These are phyloP conservation scores for Drosophila repletoides DNA, from an alignment of 1,140 invertebrate genomes.

Conservation along the genomic window DNA sequence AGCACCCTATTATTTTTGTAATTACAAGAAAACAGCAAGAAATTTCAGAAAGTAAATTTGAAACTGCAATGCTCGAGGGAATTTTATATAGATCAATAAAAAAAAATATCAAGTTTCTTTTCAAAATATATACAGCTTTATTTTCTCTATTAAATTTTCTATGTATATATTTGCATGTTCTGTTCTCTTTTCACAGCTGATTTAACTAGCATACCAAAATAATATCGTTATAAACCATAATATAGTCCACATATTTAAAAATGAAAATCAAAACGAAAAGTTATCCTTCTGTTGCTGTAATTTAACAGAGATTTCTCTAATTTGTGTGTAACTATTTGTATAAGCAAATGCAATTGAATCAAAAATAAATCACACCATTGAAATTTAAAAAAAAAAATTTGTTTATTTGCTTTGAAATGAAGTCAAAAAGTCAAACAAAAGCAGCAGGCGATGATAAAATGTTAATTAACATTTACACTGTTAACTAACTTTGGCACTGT, in stretches of 20 bases:
- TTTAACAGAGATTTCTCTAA: constrained; percentile 23
- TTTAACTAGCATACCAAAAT: not conserved
- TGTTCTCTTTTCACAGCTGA: constrained; percentile 3
- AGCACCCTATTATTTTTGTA: constrained; percentile 34
- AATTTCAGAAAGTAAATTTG: constrained; percentile 53
- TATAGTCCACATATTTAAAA: too few species aligned
- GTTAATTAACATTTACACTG: too few species aligned
- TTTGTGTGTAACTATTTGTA: constrained; percentile 53
- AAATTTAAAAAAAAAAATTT: constrained; percentile 41
- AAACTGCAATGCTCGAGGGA: constrained; percentile 33
- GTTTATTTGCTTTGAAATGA: not conserved
- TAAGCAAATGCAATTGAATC: constrained; percentile 74
- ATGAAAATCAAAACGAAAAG: too few species aligned
- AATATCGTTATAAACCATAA: not conserved
- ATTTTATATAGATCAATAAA: too few species aligned
- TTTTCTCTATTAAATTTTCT: not conserved
- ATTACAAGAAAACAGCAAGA: constrained; percentile 10
- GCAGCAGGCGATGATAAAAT: too few species aligned
- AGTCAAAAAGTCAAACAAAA: too few species aligned
- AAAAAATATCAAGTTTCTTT: too few species aligned
- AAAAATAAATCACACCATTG: constrained; percentile 76
- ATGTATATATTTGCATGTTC: not conserved
- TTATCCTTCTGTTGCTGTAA: not conserved
- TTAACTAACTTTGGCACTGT: too few species aligned
- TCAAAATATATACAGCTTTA: constrained; percentile 59